phyloP scores from a whole-genome alignment of 1,140 invertebrate species.

The Asobara japonica region DNA sequence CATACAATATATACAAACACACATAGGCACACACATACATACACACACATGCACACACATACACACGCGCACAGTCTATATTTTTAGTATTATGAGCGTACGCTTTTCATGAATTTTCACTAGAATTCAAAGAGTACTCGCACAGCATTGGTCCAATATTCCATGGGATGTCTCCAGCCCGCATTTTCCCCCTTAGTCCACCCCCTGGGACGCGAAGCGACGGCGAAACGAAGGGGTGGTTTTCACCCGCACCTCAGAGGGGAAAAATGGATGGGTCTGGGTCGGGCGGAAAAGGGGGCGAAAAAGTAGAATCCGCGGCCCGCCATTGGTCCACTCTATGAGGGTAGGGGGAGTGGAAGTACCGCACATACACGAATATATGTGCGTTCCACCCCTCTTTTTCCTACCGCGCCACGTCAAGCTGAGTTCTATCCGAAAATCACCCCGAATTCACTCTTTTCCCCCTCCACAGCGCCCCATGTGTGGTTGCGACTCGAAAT shows the following conservation, averaged over 20 bases:
- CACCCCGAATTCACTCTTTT: constrained; percentile 31
- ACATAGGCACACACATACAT: too few relatives aligned
- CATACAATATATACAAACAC: too few relatives aligned
- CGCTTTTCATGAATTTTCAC: too few relatives aligned
- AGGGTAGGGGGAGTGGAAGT: constrained; percentile 46
- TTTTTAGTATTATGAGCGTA: too few relatives aligned
- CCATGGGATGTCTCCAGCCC: background rate
- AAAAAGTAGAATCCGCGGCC: constrained; percentile 55
- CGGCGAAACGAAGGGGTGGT: constrained; percentile 3
- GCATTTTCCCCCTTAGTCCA: constrained; percentile 9
- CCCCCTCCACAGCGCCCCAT: constrained; percentile 19
- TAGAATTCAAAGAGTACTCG: too few relatives aligned
- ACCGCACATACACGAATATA: constrained; percentile 5
- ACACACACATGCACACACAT: too few relatives aligned
- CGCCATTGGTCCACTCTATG: constrained; percentile 54
- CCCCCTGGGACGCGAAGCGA: background rate
- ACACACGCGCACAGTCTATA: too few relatives aligned
- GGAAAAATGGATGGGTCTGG: constrained; percentile 61
- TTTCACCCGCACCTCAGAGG: constrained; percentile 62
- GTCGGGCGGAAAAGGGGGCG: constrained; percentile 38
- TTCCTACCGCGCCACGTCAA: constrained; percentile 45
- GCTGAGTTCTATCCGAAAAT: constrained; percentile 15
- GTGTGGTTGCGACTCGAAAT: constrained; percentile 35
- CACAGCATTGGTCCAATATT: too few relatives aligned
- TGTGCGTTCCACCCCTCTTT: constrained; percentile 1